phyloP scores from a whole-genome alignment of 2,797 vertebrate species.

The Notolepis coatsorum region DNA sequence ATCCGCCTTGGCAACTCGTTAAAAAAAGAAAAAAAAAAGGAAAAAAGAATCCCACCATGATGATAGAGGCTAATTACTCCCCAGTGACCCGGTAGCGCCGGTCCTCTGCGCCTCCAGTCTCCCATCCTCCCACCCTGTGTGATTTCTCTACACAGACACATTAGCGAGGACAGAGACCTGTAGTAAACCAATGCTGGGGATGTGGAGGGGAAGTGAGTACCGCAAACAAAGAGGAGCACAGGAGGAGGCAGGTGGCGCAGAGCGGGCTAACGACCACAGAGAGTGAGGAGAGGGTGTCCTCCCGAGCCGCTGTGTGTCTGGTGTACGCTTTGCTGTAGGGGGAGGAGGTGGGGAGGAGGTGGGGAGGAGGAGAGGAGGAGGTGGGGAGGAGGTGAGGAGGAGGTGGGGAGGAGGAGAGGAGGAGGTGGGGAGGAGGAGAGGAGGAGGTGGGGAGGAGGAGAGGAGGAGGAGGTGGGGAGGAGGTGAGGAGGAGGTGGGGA shows the following conservation, averaged over 20 bases:
- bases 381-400: neutral
- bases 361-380: neutral
- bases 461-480: slow-evolving; percentile 3
- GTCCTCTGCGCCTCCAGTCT: slow-evolving; percentile 22
- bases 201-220: neutral
- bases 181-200: no score
- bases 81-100: slow-evolving; percentile 39
- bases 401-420: neutral
- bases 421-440: neutral
- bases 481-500: neutral
- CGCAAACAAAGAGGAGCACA: slow-evolving; percentile 24
- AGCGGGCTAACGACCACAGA: slow-evolving; percentile 19
- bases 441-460: neutral
- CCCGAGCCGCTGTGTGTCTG: slow-evolving; percentile 12
- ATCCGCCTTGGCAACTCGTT: slow-evolving; percentile 41
- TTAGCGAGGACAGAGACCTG: no score
- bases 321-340: neutral
- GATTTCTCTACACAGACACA: neutral
- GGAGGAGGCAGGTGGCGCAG: slow-evolving; percentile 25
- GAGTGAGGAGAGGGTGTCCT: slow-evolving; percentile 24
- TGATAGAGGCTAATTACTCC: slow-evolving; percentile 66
- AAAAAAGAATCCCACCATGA: no score
- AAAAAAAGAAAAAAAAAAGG: no score
- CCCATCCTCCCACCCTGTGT: slow-evolving; percentile 45
- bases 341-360: neutral